These are phyloP conservation scores for Archivesica marissinica DNA, from an alignment of 1,140 invertebrate species.

Conservation along the genomic window DNA sequence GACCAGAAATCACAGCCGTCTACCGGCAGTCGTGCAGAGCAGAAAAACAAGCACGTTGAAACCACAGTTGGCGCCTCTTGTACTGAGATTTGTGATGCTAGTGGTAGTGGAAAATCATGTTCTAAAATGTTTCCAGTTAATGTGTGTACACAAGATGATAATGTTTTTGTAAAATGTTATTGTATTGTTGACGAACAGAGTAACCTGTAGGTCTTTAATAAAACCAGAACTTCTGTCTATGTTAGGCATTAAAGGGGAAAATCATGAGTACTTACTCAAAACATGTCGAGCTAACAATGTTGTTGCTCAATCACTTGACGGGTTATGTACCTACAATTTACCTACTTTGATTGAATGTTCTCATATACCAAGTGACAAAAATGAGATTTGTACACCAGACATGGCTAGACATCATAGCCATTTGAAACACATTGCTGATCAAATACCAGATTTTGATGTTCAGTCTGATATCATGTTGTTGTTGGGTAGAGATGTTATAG, in stretches of 20 bases:
- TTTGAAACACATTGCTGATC: no score
- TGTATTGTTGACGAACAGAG: slow-evolving; percentile 29
- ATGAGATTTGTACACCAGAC: no score
- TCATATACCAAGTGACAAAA: slow-evolving; percentile 42
- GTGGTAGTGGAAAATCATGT: slow-evolving; percentile 5
- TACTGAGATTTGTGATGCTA: not conserved
- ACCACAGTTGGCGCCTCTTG: not conserved
- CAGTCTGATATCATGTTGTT: no score
- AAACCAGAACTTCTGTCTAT: slow-evolving; percentile 19
- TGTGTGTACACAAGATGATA: not conserved
- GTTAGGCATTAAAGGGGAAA: slow-evolving; percentile 25
- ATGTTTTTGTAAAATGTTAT: slow-evolving; percentile 13
- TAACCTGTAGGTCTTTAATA: slow-evolving; percentile 10
- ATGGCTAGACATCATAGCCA: no score
- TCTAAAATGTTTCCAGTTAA: not conserved
- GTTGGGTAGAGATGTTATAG: no score
- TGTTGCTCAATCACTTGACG: slow-evolving; percentile 27
- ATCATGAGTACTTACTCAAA: slow-evolving; percentile 4
- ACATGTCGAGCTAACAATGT: not conserved
- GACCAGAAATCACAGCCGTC: not conserved
- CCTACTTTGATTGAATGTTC: slow-evolving; percentile 27
- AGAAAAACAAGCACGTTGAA: not conserved
- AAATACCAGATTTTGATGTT: no score
- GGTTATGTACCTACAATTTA: not conserved
- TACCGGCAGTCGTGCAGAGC: not conserved